Conservation (phyloP, 2,113 vertebrate species). For the Myrmophylax atrothorax region DNA sequence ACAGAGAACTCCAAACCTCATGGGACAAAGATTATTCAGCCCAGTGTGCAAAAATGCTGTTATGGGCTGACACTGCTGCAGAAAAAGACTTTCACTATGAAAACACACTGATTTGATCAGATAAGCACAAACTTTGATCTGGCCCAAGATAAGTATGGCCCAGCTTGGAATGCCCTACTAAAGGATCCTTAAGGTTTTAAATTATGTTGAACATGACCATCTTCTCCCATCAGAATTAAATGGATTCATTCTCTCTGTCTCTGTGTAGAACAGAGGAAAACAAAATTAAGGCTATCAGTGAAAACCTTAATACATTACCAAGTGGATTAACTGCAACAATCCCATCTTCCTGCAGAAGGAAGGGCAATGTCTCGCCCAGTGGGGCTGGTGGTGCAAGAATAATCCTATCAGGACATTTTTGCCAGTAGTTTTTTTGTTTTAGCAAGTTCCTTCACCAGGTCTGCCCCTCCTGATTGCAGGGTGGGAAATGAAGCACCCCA, state of each 20-base stretch:
- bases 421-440: not conserved
- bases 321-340: not conserved
- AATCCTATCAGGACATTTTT: not conserved
- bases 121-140: not conserved
- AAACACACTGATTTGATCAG: not conserved
- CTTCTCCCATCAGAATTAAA: not conserved
- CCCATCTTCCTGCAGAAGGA: not conserved
- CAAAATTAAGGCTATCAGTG: not conserved
- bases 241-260: not conserved
- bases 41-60: accelerated
- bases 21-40: not conserved
- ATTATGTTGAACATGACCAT: accelerated
- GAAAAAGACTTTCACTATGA: not conserved
- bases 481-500: not conserved
- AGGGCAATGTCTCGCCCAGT: not conserved
- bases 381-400: not conserved
- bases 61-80: not conserved
- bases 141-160: not conserved
- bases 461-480: not conserved
- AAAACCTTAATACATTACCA: not conserved
- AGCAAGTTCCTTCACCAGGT: not conserved
- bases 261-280: not conserved
- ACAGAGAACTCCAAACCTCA: not conserved
- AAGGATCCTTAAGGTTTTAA: not conserved
- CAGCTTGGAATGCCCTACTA: not conserved